A percentile compares a stretch with the other conserved stretches of the same genome.
Conservation (phyloP, 2,797 vertebrate species). For the Premnoplex brunnescens region DNA sequence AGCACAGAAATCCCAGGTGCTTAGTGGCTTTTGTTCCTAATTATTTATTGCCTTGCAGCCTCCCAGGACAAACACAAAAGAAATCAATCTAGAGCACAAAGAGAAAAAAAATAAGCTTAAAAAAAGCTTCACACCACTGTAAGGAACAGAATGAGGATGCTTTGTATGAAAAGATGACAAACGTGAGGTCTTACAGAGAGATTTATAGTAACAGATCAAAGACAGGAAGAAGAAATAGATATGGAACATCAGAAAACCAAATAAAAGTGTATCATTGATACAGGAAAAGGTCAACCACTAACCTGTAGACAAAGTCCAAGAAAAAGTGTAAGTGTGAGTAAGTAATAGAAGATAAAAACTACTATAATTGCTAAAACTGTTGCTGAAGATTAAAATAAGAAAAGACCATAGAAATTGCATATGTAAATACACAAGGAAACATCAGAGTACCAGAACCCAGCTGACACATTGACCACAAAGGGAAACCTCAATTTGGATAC, state of each 20-base stretch:
- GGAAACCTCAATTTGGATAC: background rate
- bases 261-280: background rate
- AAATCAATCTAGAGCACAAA: too few species aligned
- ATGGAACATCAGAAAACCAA: background rate
- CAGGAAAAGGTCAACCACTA: background rate
- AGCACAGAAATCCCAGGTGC: too few species aligned
- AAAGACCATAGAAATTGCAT: background rate
- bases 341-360: background rate
- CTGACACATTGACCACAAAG: background rate
- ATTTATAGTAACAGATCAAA: background rate
- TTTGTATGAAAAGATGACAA: too few species aligned
- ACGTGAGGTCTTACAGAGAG: background rate
- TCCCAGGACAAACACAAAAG: too few species aligned
- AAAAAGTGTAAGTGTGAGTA: background rate
- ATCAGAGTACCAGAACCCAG: background rate
- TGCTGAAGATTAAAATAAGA: background rate
- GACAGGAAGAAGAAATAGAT: background rate
- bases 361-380: background rate
- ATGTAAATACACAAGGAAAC: background rate
- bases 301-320: background rate
- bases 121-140: too few species aligned
- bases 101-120: too few species aligned
- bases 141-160: too few species aligned
- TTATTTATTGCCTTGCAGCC: too few species aligned
- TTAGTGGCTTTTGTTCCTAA: too few species aligned